Base-by-base conservation (phyloP, 2,113 vertebrate species). In the Plestiodon gilberti region DNA sequence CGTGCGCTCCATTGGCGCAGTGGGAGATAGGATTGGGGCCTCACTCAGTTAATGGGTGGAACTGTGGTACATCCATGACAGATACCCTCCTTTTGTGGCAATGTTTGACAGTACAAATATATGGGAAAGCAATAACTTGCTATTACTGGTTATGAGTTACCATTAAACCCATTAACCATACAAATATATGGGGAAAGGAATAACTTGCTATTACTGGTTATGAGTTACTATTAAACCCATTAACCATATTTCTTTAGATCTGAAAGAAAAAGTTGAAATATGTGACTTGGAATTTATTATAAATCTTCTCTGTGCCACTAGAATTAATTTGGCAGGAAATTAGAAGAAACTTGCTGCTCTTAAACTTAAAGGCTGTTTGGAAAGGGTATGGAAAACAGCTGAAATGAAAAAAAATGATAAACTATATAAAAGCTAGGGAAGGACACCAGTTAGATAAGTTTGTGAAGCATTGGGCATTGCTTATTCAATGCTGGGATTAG, bases 211-310 rank as follows among this genome's bases (percentile, higher is more conserved):
- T 55, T 55, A 55, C 52, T 55, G 52, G 52, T 55, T 55, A 55
- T 55, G 52, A 55, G 52, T 55, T 55, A 55, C 52, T 13, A 55
- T 55, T 55, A 55, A 55, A 55, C 48, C 28, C 18, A 55, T 7
- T 17, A 70, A 15, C 22, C 23, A 71, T 57, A 57, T 33, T 25
- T 52, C n/a, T 38, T 59, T 70, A 18, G 14, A 38, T 74, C 52
- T 74, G 69, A 73, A 57, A 65, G 67, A n/a, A 76, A 84, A 84
- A 30, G 40, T 20, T 84, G 30, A 48, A 74, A 83, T 61, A 61
- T 62, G 57, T 83, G 55, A 61, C 59, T 62, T 74, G 74, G 70
- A 57, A 83, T 74, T 62, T 83, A 18, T 40, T 38, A n/a, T 61
- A 23, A 75, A 48, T 75, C 13, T 57, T 64, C 59, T 75, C 35